Conservation (phyloP, 2,888 invertebrate genomes). For the Oxyscelio sp. region DNA sequence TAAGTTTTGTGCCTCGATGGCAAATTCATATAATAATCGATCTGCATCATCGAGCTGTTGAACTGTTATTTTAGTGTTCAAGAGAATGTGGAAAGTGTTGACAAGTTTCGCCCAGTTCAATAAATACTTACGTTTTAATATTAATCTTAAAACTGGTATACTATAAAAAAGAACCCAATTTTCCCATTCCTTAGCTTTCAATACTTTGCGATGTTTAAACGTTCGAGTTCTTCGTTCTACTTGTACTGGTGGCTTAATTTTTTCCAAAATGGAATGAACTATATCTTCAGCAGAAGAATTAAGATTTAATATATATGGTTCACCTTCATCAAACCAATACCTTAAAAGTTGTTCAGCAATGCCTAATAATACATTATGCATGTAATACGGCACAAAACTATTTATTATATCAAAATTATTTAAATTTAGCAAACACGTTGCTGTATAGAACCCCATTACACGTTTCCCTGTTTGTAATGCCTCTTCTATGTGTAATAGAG, state of each 20-base stretch:
- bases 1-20: not conserved
- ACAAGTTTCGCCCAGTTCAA: conserved; percentile 31
- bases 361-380: conserved; percentile 32
- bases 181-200: too few species aligned
- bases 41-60: conserved; percentile 16
- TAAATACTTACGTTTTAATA: conserved; percentile 16
- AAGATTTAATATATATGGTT: too few species aligned
- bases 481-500: conserved; percentile 28
- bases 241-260: conserved; percentile 10
- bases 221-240: conserved; percentile 6
- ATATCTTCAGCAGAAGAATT: not conserved
- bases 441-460: conserved; percentile 37
- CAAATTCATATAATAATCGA: conserved; percentile 15
- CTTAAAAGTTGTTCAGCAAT: conserved; percentile 34
- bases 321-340: conserved; percentile 26
- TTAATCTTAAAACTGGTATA: not conserved
- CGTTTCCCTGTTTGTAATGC: conserved; percentile 11
- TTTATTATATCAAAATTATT: conserved; percentile 43
- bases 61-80: not conserved
- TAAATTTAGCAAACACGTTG: conserved; percentile 42
- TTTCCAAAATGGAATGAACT: not conserved
- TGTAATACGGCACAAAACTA: conserved; percentile 52
- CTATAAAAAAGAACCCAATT: conserved; percentile 52
- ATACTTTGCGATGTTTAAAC: not conserved
- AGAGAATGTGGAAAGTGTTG: conserved; percentile 18